Conservation (phyloP, 2,888 invertebrate species). For the Patella pellucida region DNA sequence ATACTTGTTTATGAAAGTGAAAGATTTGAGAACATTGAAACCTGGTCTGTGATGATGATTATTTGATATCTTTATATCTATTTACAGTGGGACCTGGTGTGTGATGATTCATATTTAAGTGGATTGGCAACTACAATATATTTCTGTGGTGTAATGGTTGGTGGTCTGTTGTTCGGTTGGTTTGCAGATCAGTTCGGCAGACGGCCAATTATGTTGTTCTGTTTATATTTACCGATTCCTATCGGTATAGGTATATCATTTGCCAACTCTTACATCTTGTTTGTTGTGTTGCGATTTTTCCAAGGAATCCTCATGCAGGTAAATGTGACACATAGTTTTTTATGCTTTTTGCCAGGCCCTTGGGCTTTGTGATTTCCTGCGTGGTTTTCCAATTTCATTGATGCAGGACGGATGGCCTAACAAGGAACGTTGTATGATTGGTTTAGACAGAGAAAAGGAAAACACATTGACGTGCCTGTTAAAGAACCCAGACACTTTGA, state of each 20-base stretch:
- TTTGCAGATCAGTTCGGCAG: slow-evolving; percentile 62
- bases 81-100: slow-evolving; percentile 63
- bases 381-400: too few species aligned
- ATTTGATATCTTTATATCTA: neutral
- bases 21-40: too few species aligned
- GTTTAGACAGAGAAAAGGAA: too few species aligned
- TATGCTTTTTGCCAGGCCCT: neutral
- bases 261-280: slow-evolving; percentile 46
- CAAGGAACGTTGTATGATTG: too few species aligned
- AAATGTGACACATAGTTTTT: slow-evolving; percentile 1
- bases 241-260: slow-evolving; percentile 55
- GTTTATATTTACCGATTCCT: slow-evolving; percentile 49
- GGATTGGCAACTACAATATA: slow-evolving; percentile 63
- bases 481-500: too few species aligned
- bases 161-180: slow-evolving; percentile 61
- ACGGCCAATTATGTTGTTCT: slow-evolving; percentile 53
- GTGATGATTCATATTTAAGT: slow-evolving; percentile 46
- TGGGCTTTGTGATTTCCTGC: neutral
- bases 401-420: too few species aligned
- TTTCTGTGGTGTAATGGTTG: slow-evolving; percentile 64
- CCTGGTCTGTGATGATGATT: too few species aligned
- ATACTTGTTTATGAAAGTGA: too few species aligned
- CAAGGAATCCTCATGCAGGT: slow-evolving; percentile 63
- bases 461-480: too few species aligned
- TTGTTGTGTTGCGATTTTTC: slow-evolving; percentile 55